Evolutionary conservation across 2,113 vertebrate genomes (phyloP), one percentile per base, ranked within the genome.

Genomic region (Atherinomorus stipes): DNA sequence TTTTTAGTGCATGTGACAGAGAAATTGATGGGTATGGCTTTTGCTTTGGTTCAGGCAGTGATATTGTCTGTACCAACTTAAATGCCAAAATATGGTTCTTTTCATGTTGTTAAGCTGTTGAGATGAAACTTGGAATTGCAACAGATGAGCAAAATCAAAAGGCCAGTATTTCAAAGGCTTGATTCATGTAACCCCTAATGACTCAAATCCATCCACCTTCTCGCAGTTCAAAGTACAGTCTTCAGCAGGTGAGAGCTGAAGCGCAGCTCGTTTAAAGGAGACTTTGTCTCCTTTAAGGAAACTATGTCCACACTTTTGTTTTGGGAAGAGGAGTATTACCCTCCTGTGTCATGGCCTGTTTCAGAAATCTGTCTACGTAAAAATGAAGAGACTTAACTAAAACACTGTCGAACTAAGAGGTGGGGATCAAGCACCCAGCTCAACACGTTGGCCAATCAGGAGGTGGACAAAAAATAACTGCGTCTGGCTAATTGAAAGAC

Each of bases 101-200:
- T 19, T 42, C 10, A 11, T 19, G 49, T 40, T 57, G 7, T 40
- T 51, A 13, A 45, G 37, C 12, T 70, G 28, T 26, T 16, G 15
- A 64, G 50, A 11, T 58, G 60, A 79, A 84, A 87, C 71, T 49
- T 66, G 16, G 61, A 78, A 56, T 50, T 47, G 68, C 53, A 28
- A 34, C 2, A 66, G 54, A 60, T 83, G 83, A 89, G 83, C 68
- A 61, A 85, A 71, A 77, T 64, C 66, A 85, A 65, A 81, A 81
- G 69, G 59, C 22, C 65, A 64, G 38, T 56, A 1, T 75, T 63
- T 80, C 61, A 57, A 34, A 68, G 28, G 15, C 50, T 70, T n/a
- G 38, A 12, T 18, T 66, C 40, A 73, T 56, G 34, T 70, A n/a
- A 57, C 15, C 40, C 53, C 54, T 22, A 62, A n/a, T 87, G 86